A percentile compares a stretch with the other conserved stretches of the same genome.
Conservation (phyloP, 2,797 vertebrate genomes). For the Molossus alvarezi region DNA sequence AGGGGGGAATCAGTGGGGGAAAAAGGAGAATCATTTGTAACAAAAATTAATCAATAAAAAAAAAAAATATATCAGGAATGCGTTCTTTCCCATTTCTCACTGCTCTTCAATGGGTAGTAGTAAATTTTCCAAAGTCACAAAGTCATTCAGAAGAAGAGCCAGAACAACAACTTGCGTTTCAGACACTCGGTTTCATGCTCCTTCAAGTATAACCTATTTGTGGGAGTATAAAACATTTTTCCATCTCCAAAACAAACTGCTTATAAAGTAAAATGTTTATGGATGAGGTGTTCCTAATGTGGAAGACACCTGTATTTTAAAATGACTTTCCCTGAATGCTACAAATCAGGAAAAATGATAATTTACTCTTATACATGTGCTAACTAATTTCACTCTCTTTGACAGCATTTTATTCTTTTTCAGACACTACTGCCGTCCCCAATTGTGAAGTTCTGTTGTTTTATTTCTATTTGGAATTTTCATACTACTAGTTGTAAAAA, state of each 20-base stretch:
- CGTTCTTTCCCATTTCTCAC: not conserved
- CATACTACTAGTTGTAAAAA: not conserved
- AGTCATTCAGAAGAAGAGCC: slow-evolving; percentile 14
- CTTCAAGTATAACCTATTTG: slow-evolving; percentile 61
- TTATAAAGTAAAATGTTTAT: slow-evolving; percentile 51
- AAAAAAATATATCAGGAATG: not conserved
- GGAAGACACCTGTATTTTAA: slow-evolving; percentile 43
- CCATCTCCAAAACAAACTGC: slow-evolving; percentile 50
- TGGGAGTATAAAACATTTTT: slow-evolving; percentile 55
- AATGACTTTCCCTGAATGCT: slow-evolving; percentile 52
- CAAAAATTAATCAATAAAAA: no score
- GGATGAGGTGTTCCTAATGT: slow-evolving; percentile 24
- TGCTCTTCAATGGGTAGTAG: not conserved
- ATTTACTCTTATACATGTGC: not conserved
- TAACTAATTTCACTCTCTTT: slow-evolving; percentile 47
- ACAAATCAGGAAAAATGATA: slow-evolving; percentile 6
- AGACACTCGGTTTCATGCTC: slow-evolving; percentile 21
- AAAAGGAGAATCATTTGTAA: no score
- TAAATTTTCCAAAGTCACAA: slow-evolving; percentile 61
- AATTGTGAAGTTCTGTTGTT: slow-evolving; percentile 40
- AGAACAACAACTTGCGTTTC: slow-evolving; percentile 39
- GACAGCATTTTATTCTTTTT: slow-evolving; percentile 49
- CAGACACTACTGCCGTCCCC: not conserved
- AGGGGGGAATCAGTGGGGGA: no score
- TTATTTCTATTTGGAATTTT: not conserved